Evolutionary conservation across 2,888 invertebrate genomes (phyloP), one percentile per base, ranked within the genome.

Genomic region (Dolichomitus sp.): DNA sequence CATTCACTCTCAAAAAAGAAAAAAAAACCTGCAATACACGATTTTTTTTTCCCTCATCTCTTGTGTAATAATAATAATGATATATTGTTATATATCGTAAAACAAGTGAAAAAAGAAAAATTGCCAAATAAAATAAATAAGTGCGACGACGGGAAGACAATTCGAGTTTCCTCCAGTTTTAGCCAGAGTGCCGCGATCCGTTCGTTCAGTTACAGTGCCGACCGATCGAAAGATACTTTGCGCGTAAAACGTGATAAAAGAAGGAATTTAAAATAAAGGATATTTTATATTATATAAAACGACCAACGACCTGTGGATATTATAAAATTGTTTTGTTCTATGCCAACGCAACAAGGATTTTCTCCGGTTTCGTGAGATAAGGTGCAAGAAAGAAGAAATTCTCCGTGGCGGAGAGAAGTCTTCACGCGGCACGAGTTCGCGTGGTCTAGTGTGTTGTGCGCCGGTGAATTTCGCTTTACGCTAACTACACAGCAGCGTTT

Each of bases 1-100:
- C 65, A 12, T 77, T 48, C 40, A 54, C 27, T 68, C 72, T 78
- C 69, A 30, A 75, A 70, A 68, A 52, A 80, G 52, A 74, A 68
- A 72, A 14, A 42, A 63, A 63, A 14, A 0, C 42, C 17, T 57
- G 12, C 27, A 9, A 12, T 30, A 27, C 50, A 23, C 50, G 19
- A 50, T 48, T 17, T 17, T 52, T 48, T 27, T 54, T 54, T 54
- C 52, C n/a, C n/a, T 9, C 27, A 27, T 27, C 54, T 14, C 12
- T 65, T 65, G 42, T 65, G 61, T 63, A 37, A 61, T 52, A 52
- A 9, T 11, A 52, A 52, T 19, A 50, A 5, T 50, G 17, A 17
- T 50, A 50, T 4, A 50, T 50, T 7, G 23, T 19, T 52, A 52
- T 19, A 37, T 50, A 52, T 9, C 6, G 19, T 11, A 19, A 50